Base-by-base conservation (phyloP, 2,797 vertebrate genomes). In the Bucorvus abyssinicus region DNA sequence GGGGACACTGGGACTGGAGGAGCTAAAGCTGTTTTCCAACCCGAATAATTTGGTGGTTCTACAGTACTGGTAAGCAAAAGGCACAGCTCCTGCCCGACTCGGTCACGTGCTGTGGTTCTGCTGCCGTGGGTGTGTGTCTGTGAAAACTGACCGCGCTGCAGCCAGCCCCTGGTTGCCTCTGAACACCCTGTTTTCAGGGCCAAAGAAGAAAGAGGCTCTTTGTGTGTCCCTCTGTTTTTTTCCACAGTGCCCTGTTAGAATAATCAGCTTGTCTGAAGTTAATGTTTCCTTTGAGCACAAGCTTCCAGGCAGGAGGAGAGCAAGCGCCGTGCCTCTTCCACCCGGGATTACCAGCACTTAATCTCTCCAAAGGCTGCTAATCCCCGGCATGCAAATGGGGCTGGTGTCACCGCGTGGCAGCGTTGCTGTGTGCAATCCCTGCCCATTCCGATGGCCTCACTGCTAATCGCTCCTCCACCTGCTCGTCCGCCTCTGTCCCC, bases 391-490 rank as follows among this genome's bases (percentile, higher is more conserved):
- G 95, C 95, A 93, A 86, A 93, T 93, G 75, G 93, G 90, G 90
- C 94, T 97, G 86, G 83, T 74, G 94, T 93, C 96, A 57, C 89
- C 95, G 95, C 70, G 15, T 71, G 90, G 95, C 92, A 90, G 95
- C 65, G 83, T 97, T 97, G 95, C 96, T 91, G 92, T 92, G 92
- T 96, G 96, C 97, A 97, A 97, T 97, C 97, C 97, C 71, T 70
- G 94, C 84, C 84, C 89, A 95, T 96, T 97, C 94, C 96, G 65
- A 97, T 95, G 92, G 95, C 75, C 90, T 93, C 59, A 79, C 85
- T 95, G 97, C 97, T 98, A 97, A 97, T 97, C 96, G 52, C 96
- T 96, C 93, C 79, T 71, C 97, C 97, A 98, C 97, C 98, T 98
- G 97, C 97, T 97, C 75, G n/a, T 92, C 90, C 76, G 68, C 92